Base-by-base conservation (phyloP, 2,797 vertebrate genomes). In the Karalla daura region DNA sequence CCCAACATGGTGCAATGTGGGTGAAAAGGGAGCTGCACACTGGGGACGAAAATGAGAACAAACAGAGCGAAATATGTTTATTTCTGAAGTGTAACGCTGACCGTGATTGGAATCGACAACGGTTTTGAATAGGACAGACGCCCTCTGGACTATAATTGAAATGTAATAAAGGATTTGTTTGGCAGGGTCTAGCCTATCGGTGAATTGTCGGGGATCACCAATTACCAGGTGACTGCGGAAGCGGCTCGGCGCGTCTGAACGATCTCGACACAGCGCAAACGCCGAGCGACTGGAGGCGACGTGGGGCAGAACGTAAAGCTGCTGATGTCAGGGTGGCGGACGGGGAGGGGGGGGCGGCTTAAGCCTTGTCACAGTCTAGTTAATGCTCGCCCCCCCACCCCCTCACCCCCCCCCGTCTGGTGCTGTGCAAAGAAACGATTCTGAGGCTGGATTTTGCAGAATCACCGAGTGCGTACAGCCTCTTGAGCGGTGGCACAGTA, bases 111-210 rank as follows among this genome's bases (percentile, higher is more conserved):
- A 20, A 35, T 12, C 0, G 27, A 53, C 18, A 24, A 21, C 15
- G 12, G 17, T 9, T 6, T 14, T 63, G 54, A 21, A 65, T 45
- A 40, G 51, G 18, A 67, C 37, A 23, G 37, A 52, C 53, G 44
- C 54, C 3, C 18, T 27, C 32, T 3, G 0, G 8, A 35, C 28
- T 35, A 28, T 15, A 24, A 25, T 1, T 39, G 28, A 35, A 20
- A 37, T 60, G 1, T 15, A 15, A 21, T 58, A 7, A 40, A 47
- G 27, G 36, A 10, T 35, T 30, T 12, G n/a, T 8, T 35, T 35
- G 11, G 8, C n/a, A 12, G 23, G n/a, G n/a, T n/a, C n/a, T n/a
- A n/a, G n/a, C n/a, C n/a, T n/a, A n/a, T n/a, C n/a, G n/a, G n/a
- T n/a, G n/a, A n/a, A n/a, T n/a, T n/a, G n/a, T n/a, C n/a, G n/a